Percentiles rank a stretch among this genome's conserved stretches.
Conservation (phyloP, 2,797 vertebrate genomes). For the Dicrostonyx torquatus region DNA sequence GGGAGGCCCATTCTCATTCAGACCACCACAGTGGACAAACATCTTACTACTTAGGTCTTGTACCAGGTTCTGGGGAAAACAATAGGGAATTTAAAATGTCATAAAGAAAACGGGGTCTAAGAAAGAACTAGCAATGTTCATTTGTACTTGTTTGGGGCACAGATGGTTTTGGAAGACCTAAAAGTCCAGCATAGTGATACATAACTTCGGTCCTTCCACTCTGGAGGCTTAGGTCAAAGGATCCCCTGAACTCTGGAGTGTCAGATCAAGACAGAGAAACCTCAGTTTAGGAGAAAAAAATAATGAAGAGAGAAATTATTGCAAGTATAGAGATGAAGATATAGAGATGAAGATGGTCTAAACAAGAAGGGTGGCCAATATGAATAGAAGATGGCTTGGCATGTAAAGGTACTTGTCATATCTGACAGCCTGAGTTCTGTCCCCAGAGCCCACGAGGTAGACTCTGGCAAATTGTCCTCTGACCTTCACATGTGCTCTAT, state of each 20-base stretch:
- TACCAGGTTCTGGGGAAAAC: constrained; percentile 37
- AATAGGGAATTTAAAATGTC: constrained; percentile 16
- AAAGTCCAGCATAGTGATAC: neutral
- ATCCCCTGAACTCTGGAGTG: neutral
- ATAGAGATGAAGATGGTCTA: neutral
- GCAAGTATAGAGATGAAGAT: neutral
- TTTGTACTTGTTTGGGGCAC: neutral
- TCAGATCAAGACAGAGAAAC: neutral
- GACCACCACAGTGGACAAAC: neutral
- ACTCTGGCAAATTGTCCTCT: neutral
- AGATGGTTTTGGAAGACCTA: neutral
- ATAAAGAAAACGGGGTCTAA: constrained; percentile 22
- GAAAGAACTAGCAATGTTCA: neutral
- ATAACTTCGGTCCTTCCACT: neutral
- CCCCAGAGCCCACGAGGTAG: neutral
- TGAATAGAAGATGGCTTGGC: neutral
- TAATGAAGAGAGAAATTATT: neutral
- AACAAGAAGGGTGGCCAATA: neutral
- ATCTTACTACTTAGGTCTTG: neutral
- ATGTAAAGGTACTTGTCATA: neutral
- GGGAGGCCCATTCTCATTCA: neutral
- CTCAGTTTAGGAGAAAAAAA: neutral
- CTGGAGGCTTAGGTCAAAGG: neutral
- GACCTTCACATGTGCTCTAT: neutral
- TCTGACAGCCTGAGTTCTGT: neutral